Conservation (phyloP, 2,888 invertebrate genomes). For the Pterostichus madidus region DNA sequence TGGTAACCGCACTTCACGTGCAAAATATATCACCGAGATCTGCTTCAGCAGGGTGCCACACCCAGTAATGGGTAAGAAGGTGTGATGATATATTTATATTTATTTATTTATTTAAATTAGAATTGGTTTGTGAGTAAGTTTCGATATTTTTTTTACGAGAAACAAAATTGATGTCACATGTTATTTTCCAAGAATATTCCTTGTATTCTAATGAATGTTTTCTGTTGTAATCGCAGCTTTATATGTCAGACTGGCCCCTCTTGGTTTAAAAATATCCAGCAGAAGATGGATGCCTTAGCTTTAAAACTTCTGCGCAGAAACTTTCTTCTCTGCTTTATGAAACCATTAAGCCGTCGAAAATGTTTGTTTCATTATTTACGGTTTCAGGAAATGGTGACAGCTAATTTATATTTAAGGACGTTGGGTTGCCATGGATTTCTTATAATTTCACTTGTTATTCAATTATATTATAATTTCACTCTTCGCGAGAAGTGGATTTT, state of each 20-base stretch:
- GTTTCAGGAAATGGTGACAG: conserved; percentile 60
- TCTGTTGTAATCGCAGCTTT: conserved; percentile 9
- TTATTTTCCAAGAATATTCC: too few species aligned
- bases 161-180: too few species aligned
- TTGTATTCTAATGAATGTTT: too few species aligned
- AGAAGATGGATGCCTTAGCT: conserved; percentile 22
- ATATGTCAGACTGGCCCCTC: neutral
- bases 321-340: conserved; percentile 52
- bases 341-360: conserved; percentile 56
- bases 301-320: conserved; percentile 25
- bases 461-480: conserved; percentile 41
- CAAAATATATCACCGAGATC: too few species aligned
- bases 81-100: too few species aligned
- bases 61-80: too few species aligned
- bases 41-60: too few species aligned
- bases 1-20: too few species aligned
- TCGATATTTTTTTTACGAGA: too few species aligned
- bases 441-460: conserved; percentile 44
- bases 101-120: neutral
- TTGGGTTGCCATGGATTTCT: conserved; percentile 23
- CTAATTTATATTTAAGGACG: conserved; percentile 61
- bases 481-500: neutral
- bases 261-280: conserved; percentile 27
- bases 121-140: neutral
- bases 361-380: conserved; percentile 61